A percentile compares a stretch with the other conserved stretches of the same genome.
Evolutionary conservation across 2,113 vertebrate species (phyloP).

Genomic region (Cathartes aura): DNA sequence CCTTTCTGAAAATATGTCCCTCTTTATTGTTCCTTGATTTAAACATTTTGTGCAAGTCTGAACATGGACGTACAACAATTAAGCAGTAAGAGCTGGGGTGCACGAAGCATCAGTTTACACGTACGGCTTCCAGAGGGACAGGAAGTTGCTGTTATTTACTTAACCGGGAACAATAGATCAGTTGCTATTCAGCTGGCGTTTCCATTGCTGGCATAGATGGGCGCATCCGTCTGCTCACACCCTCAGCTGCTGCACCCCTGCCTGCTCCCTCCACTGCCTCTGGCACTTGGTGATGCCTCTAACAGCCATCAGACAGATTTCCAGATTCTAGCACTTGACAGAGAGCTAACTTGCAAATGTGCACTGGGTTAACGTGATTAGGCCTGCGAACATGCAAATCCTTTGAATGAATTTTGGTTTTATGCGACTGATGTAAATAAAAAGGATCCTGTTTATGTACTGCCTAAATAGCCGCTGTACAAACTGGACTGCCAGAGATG

Average conservation of each 20-base stretch:
- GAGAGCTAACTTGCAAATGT: constrained; percentile 30
- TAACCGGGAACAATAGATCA: neutral
- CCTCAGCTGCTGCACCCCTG: neutral
- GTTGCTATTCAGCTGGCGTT: neutral
- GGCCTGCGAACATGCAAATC: constrained; percentile 52
- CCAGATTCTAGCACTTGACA: constrained; percentile 27
- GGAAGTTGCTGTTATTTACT: constrained; percentile 15
- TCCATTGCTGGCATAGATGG: constrained; percentile 18
- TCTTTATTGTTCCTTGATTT: neutral
- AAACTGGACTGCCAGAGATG: constrained; percentile 22
- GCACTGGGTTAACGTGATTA: constrained; percentile 31
- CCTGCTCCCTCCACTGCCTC: constrained; percentile 10
- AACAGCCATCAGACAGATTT: constrained; percentile 11
- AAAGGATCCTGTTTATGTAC: constrained; percentile 50
- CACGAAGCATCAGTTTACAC: neutral
- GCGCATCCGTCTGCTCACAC: neutral
- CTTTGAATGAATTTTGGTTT: constrained; percentile 41
- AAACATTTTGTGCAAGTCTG: neutral
- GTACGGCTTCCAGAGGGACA: neutral
- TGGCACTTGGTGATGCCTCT: constrained; percentile 3
- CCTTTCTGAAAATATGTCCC: neutral
- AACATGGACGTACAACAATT: neutral
- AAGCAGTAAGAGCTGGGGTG: neutral
- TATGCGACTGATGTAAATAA: constrained; percentile 35
- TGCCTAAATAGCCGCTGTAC: neutral